These are phyloP conservation scores for Cyaniris semiargus DNA, from an alignment of 2,888 invertebrate genomes.

Conservation along the genomic window DNA sequence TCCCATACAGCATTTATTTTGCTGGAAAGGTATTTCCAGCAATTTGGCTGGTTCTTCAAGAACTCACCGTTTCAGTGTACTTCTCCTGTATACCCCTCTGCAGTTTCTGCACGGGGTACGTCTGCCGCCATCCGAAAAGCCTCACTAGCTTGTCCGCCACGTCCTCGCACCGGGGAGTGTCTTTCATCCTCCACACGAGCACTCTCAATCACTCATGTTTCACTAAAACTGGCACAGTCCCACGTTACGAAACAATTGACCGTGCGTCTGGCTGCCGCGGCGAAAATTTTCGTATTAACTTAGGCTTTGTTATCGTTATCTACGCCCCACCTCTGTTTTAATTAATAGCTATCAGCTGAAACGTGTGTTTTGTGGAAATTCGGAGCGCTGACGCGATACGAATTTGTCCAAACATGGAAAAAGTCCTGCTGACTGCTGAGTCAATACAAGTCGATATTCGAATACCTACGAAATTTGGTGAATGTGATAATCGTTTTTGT, in stretches of 20 bases:
- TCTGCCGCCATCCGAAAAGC: slow-evolving; percentile 89
- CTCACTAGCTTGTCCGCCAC: slow-evolving; percentile 88
- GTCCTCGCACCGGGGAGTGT: slow-evolving; percentile 86
- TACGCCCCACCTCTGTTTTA: slow-evolving; percentile 20
- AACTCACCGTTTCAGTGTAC: slow-evolving; percentile 65
- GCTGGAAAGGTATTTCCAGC: not conserved
- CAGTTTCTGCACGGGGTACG: slow-evolving; percentile 88
- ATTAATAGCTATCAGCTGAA: slow-evolving; percentile 10
- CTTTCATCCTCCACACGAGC: slow-evolving; percentile 71
- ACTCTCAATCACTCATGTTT: not conserved
- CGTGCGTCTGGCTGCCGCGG: not conserved
- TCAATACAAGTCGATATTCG: no score
- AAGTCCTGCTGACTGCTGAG: not conserved
- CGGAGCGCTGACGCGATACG: not conserved
- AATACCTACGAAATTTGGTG: no score
- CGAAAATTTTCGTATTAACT: slow-evolving; percentile 14
- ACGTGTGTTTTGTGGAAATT: slow-evolving; percentile 9
- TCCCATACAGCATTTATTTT: not conserved
- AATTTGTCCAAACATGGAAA: not conserved
- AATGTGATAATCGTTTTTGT: no score
- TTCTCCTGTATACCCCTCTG: slow-evolving; percentile 82
- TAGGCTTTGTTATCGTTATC: slow-evolving; percentile 11
- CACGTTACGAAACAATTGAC: slow-evolving; percentile 25
- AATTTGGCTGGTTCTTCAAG: not conserved
- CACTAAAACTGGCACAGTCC: not conserved